These are phyloP conservation scores for Crenichthys baileyi DNA, from an alignment of 2,797 vertebrate genomes.

Conservation along the genomic window DNA sequence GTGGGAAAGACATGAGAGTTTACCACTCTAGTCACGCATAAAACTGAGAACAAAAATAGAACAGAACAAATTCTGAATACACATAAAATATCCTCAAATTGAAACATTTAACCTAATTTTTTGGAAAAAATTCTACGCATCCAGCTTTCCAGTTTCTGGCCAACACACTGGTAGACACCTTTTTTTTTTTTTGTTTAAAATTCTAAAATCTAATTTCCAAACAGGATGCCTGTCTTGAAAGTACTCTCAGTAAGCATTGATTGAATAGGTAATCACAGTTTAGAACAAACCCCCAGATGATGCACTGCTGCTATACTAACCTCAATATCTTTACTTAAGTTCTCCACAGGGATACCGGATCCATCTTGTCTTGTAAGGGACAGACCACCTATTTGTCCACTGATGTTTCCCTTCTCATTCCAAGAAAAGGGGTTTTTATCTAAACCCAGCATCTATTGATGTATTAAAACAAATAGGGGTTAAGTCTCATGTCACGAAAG, in stretches of 20 bases:
- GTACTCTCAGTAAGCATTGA: neutral
- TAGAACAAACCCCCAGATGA: neutral
- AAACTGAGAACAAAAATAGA: too few relatives aligned
- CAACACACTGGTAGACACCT: neutral
- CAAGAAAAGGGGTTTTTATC: slow-evolving; percentile 86
- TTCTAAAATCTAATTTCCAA: neutral
- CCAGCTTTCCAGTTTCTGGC: too few relatives aligned
- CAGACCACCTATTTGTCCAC: slow-evolving; percentile 82
- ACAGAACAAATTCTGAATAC: too few relatives aligned
- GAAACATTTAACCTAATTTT: too few relatives aligned
- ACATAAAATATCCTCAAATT: too few relatives aligned
- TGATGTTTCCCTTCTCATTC: slow-evolving; percentile 76
- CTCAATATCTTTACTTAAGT: slow-evolving; percentile 86
- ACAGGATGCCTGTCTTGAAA: neutral
- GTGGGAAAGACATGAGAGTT: too few relatives aligned
- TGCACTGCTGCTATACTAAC: slow-evolving; percentile 65
- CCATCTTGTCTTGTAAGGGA: slow-evolving; percentile 82
- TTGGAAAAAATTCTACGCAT: too few relatives aligned
- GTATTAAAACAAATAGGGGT: neutral
- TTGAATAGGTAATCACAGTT: slow-evolving; percentile 11
- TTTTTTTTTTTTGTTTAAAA: neutral
- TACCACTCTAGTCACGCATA: too few relatives aligned
- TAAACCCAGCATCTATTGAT: slow-evolving; percentile 87
- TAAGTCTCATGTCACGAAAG: neutral
- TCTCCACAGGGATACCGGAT: slow-evolving; percentile 78